Base-by-base conservation (phyloP, 2,888 invertebrate genomes). In the Heliconius erato region DNA sequence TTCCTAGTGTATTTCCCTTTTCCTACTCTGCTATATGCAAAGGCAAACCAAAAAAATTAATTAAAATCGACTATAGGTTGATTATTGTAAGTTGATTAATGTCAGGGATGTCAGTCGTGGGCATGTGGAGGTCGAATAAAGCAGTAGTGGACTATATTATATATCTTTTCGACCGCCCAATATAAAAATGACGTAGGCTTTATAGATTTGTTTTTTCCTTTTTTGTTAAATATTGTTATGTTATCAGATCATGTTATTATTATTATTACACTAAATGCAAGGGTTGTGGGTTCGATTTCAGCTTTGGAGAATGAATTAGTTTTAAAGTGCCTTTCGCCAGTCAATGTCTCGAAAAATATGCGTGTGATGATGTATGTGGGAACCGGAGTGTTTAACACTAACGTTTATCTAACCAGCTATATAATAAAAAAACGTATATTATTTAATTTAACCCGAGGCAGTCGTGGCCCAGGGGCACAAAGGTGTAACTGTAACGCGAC, bases 41-140 rank as follows among this genome's bases (percentile, higher is more conserved):
- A 65, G 4, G 0, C 3, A 28, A 32, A 32, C 0, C 5, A 32
- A 78, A 72, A 72, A 44, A 16, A 14, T 26, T 26, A 5, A 44
- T 65, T 71, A 71, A 23, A 28, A 14, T 26, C 19, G 65, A 76
- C 12, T 69, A 65, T 28, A 59, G 59, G 16, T 32, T 23, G 77
- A 59, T 80, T 67, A 74, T 28, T 19, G 0, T n/a, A 65, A 7
- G 79, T 80, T 80, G 69, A 81, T 84, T 79, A 82, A 84, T 82
- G 82, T 79, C 79, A 80, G 84, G 82, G 80, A 79, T 81, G 82
- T 76, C 84, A 76, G 76, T 76, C 76, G 79, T 76, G 76, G 80
- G 79, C 80, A 81, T 54, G 72, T 79, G 76, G 32, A 82, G 82
- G 82, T 71, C 76, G 74, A 79, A 82, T 82, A 80, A 84, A 84